phyloP scores from a whole-genome alignment of 2,888 invertebrate genomes.

The Tetrapedia diversipes region DNA sequence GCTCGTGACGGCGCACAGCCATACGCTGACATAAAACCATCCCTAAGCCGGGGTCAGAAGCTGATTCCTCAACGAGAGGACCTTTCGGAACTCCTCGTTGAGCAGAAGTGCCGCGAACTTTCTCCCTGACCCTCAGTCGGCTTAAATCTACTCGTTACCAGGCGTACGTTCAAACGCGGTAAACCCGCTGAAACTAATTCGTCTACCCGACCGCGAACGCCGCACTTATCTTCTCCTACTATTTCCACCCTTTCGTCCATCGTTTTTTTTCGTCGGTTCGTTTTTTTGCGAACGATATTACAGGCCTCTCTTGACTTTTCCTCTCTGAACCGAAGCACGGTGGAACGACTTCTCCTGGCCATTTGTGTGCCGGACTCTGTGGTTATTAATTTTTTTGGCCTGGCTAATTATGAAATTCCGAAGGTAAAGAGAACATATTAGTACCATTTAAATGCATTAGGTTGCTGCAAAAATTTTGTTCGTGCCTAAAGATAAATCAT shows the following conservation, averaged over 20 bases:
- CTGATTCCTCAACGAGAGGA: slow-evolving; percentile 35
- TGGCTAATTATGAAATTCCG: background rate
- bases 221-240: slow-evolving; percentile 30
- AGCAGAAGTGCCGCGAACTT: slow-evolving; percentile 39
- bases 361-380: background rate
- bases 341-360: too few species aligned
- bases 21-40: slow-evolving; percentile 27
- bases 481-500: too few species aligned
- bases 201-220: slow-evolving; percentile 46
- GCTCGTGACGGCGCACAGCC: background rate
- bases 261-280: background rate
- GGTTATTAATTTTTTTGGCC: background rate
- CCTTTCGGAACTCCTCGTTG: slow-evolving; percentile 34
- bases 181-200: slow-evolving; percentile 63
- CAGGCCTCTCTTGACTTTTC: background rate
- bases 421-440: background rate
- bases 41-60: slow-evolving; percentile 7
- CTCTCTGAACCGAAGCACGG: background rate
- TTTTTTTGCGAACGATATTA: slow-evolving; percentile 8
- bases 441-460: too few species aligned
- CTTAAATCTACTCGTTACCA: slow-evolving; percentile 59
- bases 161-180: slow-evolving; percentile 38
- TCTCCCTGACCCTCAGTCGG: slow-evolving; percentile 26
- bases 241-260: background rate
- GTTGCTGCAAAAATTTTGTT: too few species aligned